Base-by-base conservation (phyloP, 2,888 invertebrate genomes). In the Listrodromus nycthemerus region DNA sequence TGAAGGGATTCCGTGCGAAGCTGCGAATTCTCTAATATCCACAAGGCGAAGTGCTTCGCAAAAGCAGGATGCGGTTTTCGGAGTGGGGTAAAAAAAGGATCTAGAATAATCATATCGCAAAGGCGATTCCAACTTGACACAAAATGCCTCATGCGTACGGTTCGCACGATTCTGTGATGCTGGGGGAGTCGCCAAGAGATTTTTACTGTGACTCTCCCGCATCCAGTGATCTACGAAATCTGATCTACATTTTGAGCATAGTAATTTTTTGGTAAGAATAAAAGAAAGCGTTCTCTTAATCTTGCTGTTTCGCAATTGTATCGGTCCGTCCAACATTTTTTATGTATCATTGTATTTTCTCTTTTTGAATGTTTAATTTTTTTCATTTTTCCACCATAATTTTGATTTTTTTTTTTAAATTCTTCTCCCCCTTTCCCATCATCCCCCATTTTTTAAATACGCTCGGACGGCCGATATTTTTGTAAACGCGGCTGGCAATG, bases 381-480 rank as follows among this genome's bases (percentile, higher is more conserved):
- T 7, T 19, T 55, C 16, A 55, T 55, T 55, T 55, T 52, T 61
- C n/a, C 61, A 19, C 21, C n/a, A 30, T 16, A 16, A 27, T 27
- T 61, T 50, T 24, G 16, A 41, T 30, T 48, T 7, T 58, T 58
- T 71, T 19, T 58, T 58, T 70, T 50, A 33, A 52, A 41, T 55
- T 45, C 24, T 58, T 27, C 7, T 13, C 13, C 13, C 16, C 4
- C 16, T 45, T 4, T 3, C 41, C 19, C 52, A 52, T 21, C 21
- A 27, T 45, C 2, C n/a, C 21, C 21, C 19, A 37, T 50, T 82
- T 82, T 61, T 48, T 33, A 50, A 77, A 73, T 78, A 61, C 52
- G 19, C 66, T 67, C 70, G 21, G 63, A 41, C 24, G 71, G 58
- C 45, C 21, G 13, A 24, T 27, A 19, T 33, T 10, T n/a, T 48